Percentiles rank a stretch among this genome's conserved stretches.
phyloP scores from a whole-genome alignment of 2,113 vertebrate species.

The Thamnophis sirtalis region DNA sequence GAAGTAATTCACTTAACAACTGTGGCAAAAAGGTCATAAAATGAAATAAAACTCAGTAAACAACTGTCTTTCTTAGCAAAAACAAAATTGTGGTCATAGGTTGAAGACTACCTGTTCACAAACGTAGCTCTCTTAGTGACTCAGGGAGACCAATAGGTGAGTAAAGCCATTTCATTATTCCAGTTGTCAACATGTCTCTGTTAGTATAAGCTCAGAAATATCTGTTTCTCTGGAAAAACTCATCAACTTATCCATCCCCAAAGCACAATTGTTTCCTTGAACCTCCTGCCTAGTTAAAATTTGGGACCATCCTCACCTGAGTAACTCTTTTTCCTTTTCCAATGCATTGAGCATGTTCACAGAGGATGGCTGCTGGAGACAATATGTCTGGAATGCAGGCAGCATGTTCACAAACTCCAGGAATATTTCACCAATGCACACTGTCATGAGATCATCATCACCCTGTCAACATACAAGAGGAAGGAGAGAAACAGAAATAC shows the following conservation, averaged over 20 bases:
- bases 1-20: background rate
- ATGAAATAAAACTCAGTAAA: background rate
- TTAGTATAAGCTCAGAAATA: background rate
- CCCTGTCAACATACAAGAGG: conserved; percentile 65
- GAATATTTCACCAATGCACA: conserved; percentile 88
- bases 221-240: background rate
- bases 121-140: background rate
- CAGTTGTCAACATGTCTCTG: background rate
- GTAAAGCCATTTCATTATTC: background rate
- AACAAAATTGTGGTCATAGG: background rate
- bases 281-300: background rate
- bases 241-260: too few species aligned
- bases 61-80: background rate
- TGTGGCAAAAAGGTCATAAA: background rate
- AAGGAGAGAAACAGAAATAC: background rate
- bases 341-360: conserved; percentile 85
- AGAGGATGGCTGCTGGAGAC: conserved; percentile 86
- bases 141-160: background rate
- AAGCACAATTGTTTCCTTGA: background rate
- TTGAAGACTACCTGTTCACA: background rate
- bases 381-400: conserved; percentile 92
- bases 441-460: conserved; percentile 83
- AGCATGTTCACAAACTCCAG: conserved; percentile 92
- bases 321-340: conserved; percentile 92
- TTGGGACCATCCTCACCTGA: conserved; percentile 71